Evolutionary conservation across 1,140 invertebrate genomes (phyloP), one percentile per base, ranked within the genome.

Genomic region (Heliconius hewitsoni): DNA sequence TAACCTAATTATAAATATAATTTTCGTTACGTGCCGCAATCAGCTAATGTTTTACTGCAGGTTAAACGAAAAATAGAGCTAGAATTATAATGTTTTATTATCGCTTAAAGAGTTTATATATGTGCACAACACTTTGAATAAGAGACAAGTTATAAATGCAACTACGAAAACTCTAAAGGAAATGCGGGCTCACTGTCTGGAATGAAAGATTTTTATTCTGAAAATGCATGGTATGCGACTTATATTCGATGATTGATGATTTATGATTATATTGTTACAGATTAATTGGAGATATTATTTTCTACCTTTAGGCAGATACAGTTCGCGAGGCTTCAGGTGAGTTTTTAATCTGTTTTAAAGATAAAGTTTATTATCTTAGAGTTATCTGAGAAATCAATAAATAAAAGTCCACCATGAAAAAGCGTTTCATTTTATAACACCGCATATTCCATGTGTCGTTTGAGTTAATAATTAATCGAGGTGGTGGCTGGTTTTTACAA

Each of bases 71-170:
- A 66, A 27, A 66, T 30, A 27, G 19, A 57, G 8, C 19, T 66
- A 60, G 23, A 23, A 27, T 66, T n/a, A 66, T 30, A 27, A 66
- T 66, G n/a, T 0, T 66, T 1, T 13, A 66, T 23, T 66, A 66
- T 13, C 8, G 30, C n/a, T 13, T 27, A 66, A 66, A 11, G 23
- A 27, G 9, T 3, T 66, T 66, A 66, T 66, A 27, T 66, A 1
- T 57, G n/a, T 27, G 23, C 57, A 66, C 9, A 50, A 4, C 11
- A 60, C 23, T 23, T 60, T 11, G 9, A 23, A 23, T 6, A 27
- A 60, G n/a, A 60, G 57, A 60, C 23, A 60, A 60, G 57, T 27
- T 27, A 60, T 60, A 60, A 60, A 27, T 60, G n/a, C 57, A 60
- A 11, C 57, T 9, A 60, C 8, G 57, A 60, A 60, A 27, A 60